phyloP scores from a whole-genome alignment of 2,888 invertebrate species.

The Ophion ellenae region DNA sequence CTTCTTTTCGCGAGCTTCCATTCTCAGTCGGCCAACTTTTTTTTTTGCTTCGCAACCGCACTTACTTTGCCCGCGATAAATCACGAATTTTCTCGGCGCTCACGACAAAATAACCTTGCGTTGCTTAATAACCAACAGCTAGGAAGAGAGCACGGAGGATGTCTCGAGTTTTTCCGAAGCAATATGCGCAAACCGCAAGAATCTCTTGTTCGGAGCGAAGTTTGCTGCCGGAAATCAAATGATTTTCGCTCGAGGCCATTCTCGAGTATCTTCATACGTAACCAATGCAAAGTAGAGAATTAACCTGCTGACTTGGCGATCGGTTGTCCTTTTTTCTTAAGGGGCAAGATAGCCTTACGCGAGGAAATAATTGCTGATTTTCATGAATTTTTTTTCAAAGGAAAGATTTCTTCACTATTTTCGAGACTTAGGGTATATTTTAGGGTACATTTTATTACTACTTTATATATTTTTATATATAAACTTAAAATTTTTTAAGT shows the following conservation, averaged over 20 bases:
- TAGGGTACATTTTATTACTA: no score
- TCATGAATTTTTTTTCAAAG: no score
- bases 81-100: constrained; percentile 38
- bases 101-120: constrained; percentile 37
- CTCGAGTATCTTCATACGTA: not conserved
- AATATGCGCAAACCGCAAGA: constrained; percentile 22
- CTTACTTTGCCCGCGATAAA: constrained; percentile 25
- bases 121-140: constrained; percentile 28
- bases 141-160: constrained; percentile 17
- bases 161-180: constrained; percentile 33
- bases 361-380: no score
- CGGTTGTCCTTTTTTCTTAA: no score
- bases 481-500: no score
- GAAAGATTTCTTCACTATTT: no score
- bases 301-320: no score
- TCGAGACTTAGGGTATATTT: no score
- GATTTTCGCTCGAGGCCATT: no score
- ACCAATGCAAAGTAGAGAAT: not conserved
- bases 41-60: not conserved
- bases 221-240: not conserved
- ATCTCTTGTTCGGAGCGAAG: constrained; percentile 4
- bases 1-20: not conserved
- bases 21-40: not conserved
- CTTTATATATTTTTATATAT: no score
- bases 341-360: no score